Evolutionary conservation across 2,888 invertebrate species (phyloP).

Genomic region (Polyommatus iphigenia): DNA sequence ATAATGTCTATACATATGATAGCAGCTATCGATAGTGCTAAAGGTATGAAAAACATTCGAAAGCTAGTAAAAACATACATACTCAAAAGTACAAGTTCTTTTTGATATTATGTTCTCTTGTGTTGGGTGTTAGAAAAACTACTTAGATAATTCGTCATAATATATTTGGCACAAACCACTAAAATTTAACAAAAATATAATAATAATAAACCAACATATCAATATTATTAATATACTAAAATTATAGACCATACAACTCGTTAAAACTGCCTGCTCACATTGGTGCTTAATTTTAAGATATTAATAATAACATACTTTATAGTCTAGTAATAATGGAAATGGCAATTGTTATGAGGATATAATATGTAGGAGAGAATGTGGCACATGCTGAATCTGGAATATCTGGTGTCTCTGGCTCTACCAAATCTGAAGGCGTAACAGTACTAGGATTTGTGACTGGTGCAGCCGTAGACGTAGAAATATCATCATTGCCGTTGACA

Average conservation of each 20-base stretch:
- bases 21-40: constrained; percentile 27
- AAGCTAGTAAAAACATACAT: constrained; percentile 41
- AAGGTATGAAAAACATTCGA: constrained; percentile 27
- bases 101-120: too few species aligned
- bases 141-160: neutral
- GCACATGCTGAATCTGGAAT: constrained; percentile 53
- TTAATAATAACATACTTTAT: too few species aligned
- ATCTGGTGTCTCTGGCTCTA: constrained; percentile 53
- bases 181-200: too few species aligned
- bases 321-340: neutral
- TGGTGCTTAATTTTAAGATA: neutral
- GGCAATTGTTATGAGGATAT: neutral
- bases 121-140: neutral
- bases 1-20: constrained; percentile 20
- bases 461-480: constrained; percentile 38
- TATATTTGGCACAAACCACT: neutral
- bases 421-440: constrained; percentile 42
- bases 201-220: neutral
- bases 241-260: too few species aligned
- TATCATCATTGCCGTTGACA: constrained; percentile 43
- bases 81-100: neutral
- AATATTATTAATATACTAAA: too few species aligned
- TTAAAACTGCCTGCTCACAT: neutral
- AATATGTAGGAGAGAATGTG: neutral
- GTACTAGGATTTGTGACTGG: constrained; percentile 41